Conservation (phyloP, 2,888 invertebrate species). For the Melieria picta region DNA sequence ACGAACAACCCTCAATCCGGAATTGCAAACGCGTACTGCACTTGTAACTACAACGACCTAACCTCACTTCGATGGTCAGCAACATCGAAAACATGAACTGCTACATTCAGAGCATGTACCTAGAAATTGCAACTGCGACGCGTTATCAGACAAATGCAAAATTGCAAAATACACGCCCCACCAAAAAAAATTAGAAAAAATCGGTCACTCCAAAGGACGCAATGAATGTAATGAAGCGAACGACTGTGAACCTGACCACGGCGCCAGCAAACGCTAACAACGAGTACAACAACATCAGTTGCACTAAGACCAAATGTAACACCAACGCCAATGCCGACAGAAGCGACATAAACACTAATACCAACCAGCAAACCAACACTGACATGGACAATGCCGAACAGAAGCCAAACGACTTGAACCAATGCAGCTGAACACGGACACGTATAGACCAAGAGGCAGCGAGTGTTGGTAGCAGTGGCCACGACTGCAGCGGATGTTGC, state of each 20-base stretch:
- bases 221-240: neutral
- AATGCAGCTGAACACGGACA: neutral
- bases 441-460: neutral
- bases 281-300: neutral
- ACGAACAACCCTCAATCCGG: too few relatives aligned
- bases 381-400: neutral
- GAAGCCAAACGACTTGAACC: neutral
- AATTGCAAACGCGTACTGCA: too few relatives aligned
- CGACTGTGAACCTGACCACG: neutral
- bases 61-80: too few relatives aligned
- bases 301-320: neutral
- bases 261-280: neutral
- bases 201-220: neutral
- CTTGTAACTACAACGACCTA: too few relatives aligned
- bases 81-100: too few relatives aligned
- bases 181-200: neutral
- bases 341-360: neutral
- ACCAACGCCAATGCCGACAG: neutral
- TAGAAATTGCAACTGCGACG: neutral
- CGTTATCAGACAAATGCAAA: neutral
- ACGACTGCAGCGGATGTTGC: conserved; percentile 16
- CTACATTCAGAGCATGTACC: conserved; percentile 1
- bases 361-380: neutral
- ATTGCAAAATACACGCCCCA: neutral
- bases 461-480: neutral